A percentile compares a stretch with the other conserved stretches of the same genome.
These are phyloP conservation scores for Calcarius lapponicus DNA, from an alignment of 2,797 vertebrate genomes.

Conservation along the genomic window DNA sequence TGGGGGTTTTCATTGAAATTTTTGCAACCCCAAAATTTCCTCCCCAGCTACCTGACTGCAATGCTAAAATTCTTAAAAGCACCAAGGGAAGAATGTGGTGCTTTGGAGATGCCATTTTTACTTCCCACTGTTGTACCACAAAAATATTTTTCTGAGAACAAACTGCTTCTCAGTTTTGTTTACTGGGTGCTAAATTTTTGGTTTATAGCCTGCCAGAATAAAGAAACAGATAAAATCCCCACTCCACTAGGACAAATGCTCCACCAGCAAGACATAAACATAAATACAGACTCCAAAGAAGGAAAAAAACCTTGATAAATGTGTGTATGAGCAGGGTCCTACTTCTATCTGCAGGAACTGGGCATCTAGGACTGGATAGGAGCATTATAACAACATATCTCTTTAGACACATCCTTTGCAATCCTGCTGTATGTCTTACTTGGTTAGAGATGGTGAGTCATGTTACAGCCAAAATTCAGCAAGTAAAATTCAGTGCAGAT, in stretches of 20 bases:
- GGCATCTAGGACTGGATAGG: neutral
- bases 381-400: neutral
- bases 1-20: neutral
- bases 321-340: neutral
- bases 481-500: neutral
- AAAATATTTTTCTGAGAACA: neutral
- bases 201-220: neutral
- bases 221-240: neutral
- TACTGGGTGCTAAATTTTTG: neutral
- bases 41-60: neutral
- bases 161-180: neutral
- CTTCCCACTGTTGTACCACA: neutral
- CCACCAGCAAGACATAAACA: neutral
- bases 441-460: neutral
- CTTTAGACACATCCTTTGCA: neutral
- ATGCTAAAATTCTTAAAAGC: neutral
- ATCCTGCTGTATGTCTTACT: neutral
- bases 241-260: neutral
- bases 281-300: neutral
- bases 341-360: neutral
- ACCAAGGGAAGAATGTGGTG: neutral
- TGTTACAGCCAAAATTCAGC: neutral
- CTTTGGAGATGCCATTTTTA: neutral
- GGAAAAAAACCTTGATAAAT: neutral
- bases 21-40: neutral